A percentile compares a stretch with the other conserved stretches of the same genome.
These are phyloP conservation scores for Chamaea fasciata DNA, from an alignment of 2,113 vertebrate genomes.

Conservation along the genomic window DNA sequence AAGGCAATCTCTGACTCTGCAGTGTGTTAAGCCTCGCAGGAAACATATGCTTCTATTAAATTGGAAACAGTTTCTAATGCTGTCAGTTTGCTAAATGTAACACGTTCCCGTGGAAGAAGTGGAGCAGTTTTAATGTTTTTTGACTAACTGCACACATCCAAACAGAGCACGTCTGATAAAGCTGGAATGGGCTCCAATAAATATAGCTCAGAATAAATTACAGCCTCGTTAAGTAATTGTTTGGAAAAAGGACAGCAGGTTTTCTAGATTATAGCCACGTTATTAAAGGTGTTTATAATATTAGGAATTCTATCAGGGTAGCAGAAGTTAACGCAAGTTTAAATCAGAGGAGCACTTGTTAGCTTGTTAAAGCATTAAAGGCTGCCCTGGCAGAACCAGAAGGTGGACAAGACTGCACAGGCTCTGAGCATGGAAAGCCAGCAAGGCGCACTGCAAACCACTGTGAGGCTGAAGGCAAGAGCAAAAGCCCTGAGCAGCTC, in stretches of 20 bases:
- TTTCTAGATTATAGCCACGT: conserved; percentile 16
- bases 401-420: neutral
- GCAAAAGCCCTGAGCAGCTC: neutral
- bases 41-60: conserved; percentile 48
- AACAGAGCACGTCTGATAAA: conserved; percentile 28
- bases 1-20: neutral
- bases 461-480: neutral
- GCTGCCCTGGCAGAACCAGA: neutral
- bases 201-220: conserved; percentile 63
- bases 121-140: conserved; percentile 19
- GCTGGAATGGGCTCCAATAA: conserved; percentile 44
- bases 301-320: conserved; percentile 19
- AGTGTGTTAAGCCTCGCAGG: conserved; percentile 32
- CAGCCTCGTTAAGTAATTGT: conserved; percentile 64
- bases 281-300: conserved; percentile 57
- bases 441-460: neutral
- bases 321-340: conserved; percentile 14
- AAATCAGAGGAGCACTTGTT: conserved; percentile 3
- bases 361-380: conserved; percentile 36
- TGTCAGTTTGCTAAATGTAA: conserved; percentile 39
- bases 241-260: conserved; percentile 47
- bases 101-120: conserved; percentile 15
- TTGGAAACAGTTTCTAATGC: conserved; percentile 41
- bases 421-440: neutral
- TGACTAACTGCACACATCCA: conserved; percentile 26